Evolutionary conservation across 2,888 invertebrate species (phyloP), one percentile per base, ranked within the genome.

Genomic region (Horisme vitalbata): DNA sequence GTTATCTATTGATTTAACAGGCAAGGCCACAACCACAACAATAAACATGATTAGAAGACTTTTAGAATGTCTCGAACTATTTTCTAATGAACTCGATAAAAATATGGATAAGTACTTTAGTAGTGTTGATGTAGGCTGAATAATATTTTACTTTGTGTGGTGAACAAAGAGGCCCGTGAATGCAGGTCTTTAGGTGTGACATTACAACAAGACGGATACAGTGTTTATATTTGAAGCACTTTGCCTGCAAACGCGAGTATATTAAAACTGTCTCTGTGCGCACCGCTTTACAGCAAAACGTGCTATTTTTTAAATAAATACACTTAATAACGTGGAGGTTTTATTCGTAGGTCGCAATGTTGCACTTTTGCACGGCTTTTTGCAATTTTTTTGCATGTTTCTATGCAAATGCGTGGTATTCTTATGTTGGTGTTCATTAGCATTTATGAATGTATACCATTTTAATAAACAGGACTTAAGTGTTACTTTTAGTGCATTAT

Each of bases 181-280:
- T 23, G 11, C 8, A 28, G 7, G 43, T 41, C 47, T 45, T 35
- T 6, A 41, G 8, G 51, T 54, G 52, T 54, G 54, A 49, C 48
- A 54, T 54, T 54, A 52, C 48, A 5, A 18, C 18, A 32, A 41
- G 35, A n/a, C 15, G 23, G 27, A 26, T 12, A 20, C 14, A 46
- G 15, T 18, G 43, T 46, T 56, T 53, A 36, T 51, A 43, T 44
- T 48, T 48, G 11, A 10, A 39, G 51, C 37, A 45, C 49, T 49
- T 46, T 49, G 33, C 32, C 45, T 26, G 34, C 38, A 48, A 51
- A 24, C 26, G 18, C 11, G 41, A 32, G 10, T 41, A 31, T 30
- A 30, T 15, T 12, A 12, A 2, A 24, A 10, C 23, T 14, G 26
- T 21, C 56, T 57, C 55, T 57, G 51, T 45, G 26, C 15, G 30